A percentile compares a stretch with the other conserved stretches of the same genome.
phyloP scores from a whole-genome alignment of 2,888 invertebrate genomes.

The Perithous albicinctus region DNA sequence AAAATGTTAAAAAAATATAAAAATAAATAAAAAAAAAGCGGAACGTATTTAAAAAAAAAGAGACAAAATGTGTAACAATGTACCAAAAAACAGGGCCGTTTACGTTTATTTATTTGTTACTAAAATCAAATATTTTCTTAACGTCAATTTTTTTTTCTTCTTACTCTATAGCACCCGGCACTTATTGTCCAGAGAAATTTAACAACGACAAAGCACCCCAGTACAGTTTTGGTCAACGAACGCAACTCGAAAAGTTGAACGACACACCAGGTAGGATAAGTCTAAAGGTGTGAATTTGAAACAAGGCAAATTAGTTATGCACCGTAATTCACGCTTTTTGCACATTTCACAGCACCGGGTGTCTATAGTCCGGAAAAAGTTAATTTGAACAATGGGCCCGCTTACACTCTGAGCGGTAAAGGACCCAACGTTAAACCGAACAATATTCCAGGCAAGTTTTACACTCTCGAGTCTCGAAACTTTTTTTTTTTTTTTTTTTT shows the following conservation, averaged over 20 bases:
- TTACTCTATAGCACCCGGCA: conserved; percentile 85
- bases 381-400: conserved; percentile 75
- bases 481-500: no score
- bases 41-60: no score
- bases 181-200: conserved; percentile 86
- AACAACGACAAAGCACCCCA: conserved; percentile 86
- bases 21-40: no score
- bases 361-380: conserved; percentile 79
- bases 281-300: no score
- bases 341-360: conserved; percentile 74
- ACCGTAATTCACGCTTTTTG: background rate
- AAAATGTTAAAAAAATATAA: no score
- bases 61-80: no score
- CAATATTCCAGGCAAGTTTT: conserved; percentile 80
- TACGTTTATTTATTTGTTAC: no score
- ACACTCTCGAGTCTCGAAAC: background rate
- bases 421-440: conserved; percentile 69
- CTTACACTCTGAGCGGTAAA: conserved; percentile 77
- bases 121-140: no score
- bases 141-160: background rate
- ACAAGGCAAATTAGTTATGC: background rate
- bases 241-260: conserved; percentile 85
- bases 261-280: conserved; percentile 84
- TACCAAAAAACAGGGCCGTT: no score
- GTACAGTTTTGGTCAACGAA: conserved; percentile 87